These are phyloP conservation scores for Ceyx cyanopectus DNA, from an alignment of 2,113 vertebrate species.

Conservation along the genomic window DNA sequence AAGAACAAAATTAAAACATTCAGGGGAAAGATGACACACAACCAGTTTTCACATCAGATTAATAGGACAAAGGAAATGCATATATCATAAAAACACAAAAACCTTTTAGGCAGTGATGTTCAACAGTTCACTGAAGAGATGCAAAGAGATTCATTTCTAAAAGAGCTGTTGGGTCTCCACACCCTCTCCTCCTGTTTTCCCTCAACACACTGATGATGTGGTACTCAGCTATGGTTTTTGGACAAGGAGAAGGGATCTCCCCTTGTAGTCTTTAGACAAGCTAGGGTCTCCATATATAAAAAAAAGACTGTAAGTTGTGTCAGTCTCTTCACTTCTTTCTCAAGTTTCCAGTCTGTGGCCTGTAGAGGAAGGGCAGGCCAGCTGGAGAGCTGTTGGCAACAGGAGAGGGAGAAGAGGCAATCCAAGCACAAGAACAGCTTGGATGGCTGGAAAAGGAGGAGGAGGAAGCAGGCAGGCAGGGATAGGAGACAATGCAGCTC, in stretches of 20 bases:
- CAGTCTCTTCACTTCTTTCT: neutral
- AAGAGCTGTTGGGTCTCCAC: neutral
- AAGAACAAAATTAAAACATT: neutral
- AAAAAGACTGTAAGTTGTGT: neutral
- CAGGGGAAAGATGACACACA: neutral
- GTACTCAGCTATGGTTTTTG: neutral
- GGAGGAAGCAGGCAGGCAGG: neutral
- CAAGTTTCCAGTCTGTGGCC: neutral
- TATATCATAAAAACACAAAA: neutral
- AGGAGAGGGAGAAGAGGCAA: neutral
- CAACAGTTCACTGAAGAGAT: neutral
- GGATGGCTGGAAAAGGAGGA: neutral
- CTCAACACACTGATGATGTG: neutral
- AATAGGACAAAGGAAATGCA: neutral
- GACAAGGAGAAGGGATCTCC: neutral
- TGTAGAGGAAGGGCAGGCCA: neutral
- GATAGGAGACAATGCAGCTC: neutral
- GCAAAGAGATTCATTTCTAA: neutral
- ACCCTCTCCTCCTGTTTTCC: neutral
- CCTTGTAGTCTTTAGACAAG: neutral
- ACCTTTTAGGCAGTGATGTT: neutral
- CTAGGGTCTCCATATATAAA: neutral
- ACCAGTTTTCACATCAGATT: neutral
- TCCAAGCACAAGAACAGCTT: neutral
- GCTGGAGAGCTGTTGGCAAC: neutral